Evolutionary conservation across 2,888 invertebrate genomes (phyloP).

Genomic region (Macroteleia sp.): DNA sequence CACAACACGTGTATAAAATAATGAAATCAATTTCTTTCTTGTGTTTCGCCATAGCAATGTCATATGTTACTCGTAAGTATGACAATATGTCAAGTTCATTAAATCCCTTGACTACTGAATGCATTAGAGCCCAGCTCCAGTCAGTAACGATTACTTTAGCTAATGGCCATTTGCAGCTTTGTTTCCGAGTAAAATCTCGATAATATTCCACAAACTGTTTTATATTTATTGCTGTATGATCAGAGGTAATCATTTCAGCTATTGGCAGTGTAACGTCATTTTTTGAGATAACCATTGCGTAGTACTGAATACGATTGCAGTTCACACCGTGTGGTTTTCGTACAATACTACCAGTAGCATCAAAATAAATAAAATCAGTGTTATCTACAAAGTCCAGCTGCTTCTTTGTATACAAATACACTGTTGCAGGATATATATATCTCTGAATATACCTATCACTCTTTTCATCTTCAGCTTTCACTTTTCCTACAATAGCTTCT

Average conservation of each 20-base stretch:
- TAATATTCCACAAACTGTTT: neutral
- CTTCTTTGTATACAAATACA: neutral
- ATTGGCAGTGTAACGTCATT: too few relatives aligned
- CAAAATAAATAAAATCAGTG: slow-evolving; percentile 6
- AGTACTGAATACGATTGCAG: slow-evolving; percentile 10
- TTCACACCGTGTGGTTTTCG: slow-evolving; percentile 7
- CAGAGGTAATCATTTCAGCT: too few relatives aligned
- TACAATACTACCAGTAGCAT: slow-evolving; percentile 11
- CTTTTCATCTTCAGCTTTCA: neutral
- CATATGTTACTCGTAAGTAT: too few relatives aligned
- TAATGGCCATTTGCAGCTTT: neutral
- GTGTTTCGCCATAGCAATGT: too few relatives aligned
- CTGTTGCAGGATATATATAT: neutral
- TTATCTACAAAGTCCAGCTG: neutral
- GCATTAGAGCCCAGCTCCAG: slow-evolving; percentile 14
- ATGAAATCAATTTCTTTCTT: too few relatives aligned
- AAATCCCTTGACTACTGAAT: too few relatives aligned
- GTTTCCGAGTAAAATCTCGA: neutral
- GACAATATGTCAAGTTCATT: too few relatives aligned
- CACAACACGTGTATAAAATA: too few relatives aligned
- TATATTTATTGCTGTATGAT: slow-evolving; percentile 1
- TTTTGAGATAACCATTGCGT: slow-evolving; percentile 1
- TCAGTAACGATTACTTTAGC: slow-evolving; percentile 10
- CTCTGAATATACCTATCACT: neutral
- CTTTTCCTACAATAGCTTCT: neutral